phyloP scores from a whole-genome alignment of 2,113 vertebrate genomes.

The Oceanites oceanicus region DNA sequence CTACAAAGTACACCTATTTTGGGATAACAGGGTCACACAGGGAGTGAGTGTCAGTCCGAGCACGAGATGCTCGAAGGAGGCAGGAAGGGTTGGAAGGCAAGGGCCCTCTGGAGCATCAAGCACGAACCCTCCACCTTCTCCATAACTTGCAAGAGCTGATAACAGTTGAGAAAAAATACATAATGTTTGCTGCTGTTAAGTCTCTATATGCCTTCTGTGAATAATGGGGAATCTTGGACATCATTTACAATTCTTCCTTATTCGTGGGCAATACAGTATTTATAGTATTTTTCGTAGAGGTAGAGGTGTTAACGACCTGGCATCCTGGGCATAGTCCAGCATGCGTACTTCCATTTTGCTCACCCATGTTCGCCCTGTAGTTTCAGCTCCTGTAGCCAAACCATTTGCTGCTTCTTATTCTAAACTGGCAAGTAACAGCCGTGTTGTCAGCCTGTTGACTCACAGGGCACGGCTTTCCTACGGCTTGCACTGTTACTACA shows the following conservation, averaged over 20 bases:
- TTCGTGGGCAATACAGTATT: neutral
- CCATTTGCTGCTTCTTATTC: neutral
- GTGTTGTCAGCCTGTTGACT: neutral
- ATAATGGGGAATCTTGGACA: neutral
- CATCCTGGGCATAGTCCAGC: neutral
- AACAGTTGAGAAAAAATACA: neutral
- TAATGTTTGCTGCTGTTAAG: neutral
- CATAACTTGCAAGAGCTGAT: neutral
- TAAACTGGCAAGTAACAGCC: neutral
- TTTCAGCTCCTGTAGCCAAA: neutral
- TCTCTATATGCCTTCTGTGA: neutral
- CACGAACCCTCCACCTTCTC: neutral
- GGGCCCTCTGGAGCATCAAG: neutral
- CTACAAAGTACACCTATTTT: neutral
- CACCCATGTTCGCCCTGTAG: neutral
- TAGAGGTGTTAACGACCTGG: neutral
- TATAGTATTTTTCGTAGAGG: neutral
- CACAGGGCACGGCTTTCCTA: constrained; percentile 4
- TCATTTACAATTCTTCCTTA: neutral
- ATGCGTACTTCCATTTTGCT: neutral
- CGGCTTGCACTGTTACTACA: neutral
- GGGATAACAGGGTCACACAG: neutral
- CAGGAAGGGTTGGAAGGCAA: neutral
- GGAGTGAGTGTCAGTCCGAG: neutral
- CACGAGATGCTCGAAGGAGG: neutral